Evolutionary conservation across 2,797 vertebrate species (phyloP).

Genomic region (Ataeniobius toweri): DNA sequence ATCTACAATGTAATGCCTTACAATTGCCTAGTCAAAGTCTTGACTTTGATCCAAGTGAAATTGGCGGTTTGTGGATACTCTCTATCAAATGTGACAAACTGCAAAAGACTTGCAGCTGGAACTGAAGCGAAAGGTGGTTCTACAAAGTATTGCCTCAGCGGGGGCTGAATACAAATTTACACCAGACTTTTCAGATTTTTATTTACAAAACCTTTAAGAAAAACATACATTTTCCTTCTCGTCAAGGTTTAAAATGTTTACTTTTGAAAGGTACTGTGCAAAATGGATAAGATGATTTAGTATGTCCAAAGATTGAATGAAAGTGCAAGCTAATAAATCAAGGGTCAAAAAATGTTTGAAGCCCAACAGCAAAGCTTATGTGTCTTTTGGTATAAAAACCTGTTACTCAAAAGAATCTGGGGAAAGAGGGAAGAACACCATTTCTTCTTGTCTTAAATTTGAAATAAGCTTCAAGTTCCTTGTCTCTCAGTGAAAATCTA

Average conservation of each 20-base stretch:
- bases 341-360: not conserved
- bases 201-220: not conserved
- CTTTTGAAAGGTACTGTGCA: not conserved
- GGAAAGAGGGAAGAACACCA: not conserved
- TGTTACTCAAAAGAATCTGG: not conserved
- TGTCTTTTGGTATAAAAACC: not conserved
- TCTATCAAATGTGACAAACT: too few species aligned
- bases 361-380: not conserved
- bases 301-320: not conserved
- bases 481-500: conserved; percentile 35
- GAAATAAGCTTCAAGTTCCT: conserved; percentile 18
- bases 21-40: too few species aligned
- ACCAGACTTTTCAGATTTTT: not conserved
- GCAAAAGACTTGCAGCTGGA: not conserved
- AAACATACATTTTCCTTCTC: not conserved
- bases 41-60: too few species aligned
- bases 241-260: not conserved
- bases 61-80: too few species aligned
- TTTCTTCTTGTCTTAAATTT: conserved; percentile 10
- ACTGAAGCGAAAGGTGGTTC: not conserved
- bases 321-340: not conserved
- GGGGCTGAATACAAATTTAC: not conserved
- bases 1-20: too few species aligned
- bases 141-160: not conserved
- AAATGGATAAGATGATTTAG: not conserved